Base-by-base conservation (phyloP, 2,113 vertebrate species). In the Columba janthina region DNA sequence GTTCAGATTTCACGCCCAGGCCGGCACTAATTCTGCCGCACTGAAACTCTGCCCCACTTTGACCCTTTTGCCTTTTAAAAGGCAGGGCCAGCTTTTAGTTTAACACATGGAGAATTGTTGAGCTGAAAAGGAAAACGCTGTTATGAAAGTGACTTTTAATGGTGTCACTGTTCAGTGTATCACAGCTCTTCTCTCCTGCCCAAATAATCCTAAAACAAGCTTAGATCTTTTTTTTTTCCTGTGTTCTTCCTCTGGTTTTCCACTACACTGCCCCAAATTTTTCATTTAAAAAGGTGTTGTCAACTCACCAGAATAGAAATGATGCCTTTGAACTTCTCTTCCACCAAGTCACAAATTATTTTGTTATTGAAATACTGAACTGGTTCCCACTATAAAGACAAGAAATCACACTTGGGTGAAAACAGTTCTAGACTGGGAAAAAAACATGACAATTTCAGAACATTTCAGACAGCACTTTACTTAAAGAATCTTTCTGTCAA, bases 341-440 rank as follows among this genome's bases (percentile, higher is more conserved):
- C 99, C 90, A 99, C 99, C 92, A 99, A 98, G 93, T 99, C 99
- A 92, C 99, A 99, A 94, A 99, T 99, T 92, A 99, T 99, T 97
- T 99, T 99, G 98, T 99, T 99, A 97, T 99, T 99, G 97, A 99
- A 99, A 96, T 99, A 99, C 80, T 99, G 99, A 92, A 99, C 99
- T 1, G 99, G 98, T 89, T 99, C 99, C 99, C 99, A 99, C 99
- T 99, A 96, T 26, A 92, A 91, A 85, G 61, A 93, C 32, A 91
- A 93, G 36, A 91, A 78, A 95, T 22, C 57, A 81, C 48, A 42
- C 18, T 40, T 29, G 14, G 32, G 34, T 92, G 80, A 94, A 74
- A 86, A 75, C 73, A 71, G 10, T n/a, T 36, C 62, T 3, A 42
- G 64, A 57, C 32, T 58, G 31, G 51, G 31, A 69, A 81, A 92